These are phyloP conservation scores for Salvelinus alpinus DNA, from an alignment of 2,113 vertebrate species.

Conservation along the genomic window DNA sequence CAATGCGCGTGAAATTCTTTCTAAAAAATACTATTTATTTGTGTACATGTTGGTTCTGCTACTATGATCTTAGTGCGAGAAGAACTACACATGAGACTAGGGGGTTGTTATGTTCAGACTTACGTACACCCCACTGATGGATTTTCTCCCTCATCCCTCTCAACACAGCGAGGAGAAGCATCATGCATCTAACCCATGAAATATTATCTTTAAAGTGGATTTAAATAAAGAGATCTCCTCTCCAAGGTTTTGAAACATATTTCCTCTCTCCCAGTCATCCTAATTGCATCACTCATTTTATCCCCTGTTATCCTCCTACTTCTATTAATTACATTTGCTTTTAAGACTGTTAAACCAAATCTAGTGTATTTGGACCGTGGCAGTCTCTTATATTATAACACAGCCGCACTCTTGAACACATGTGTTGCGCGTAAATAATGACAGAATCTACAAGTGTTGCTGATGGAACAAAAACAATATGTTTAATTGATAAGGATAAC, in stretches of 20 bases:
- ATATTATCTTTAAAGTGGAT: conserved; percentile 43
- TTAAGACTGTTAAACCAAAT: conserved; percentile 2
- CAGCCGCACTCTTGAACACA: background rate
- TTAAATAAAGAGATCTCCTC: conserved; percentile 39
- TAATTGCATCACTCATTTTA: conserved; percentile 11
- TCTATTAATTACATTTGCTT: conserved; percentile 12
- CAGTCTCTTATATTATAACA: background rate
- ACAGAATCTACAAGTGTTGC: background rate
- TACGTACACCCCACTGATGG: conserved; percentile 38
- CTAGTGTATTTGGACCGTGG: background rate
- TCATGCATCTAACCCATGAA: conserved; percentile 17
- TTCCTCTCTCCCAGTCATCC: background rate
- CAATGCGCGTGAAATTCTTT: conserved; percentile 18
- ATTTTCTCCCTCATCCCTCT: conserved; percentile 31
- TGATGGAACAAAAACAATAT: background rate
- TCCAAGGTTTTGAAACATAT: conserved; percentile 7
- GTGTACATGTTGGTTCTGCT: background rate
- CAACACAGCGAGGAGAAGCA: conserved; percentile 23
- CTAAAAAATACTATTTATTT: background rate
- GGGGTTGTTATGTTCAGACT: conserved; percentile 39
- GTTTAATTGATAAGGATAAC: background rate
- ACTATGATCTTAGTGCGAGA: background rate
- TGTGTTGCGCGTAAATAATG: background rate
- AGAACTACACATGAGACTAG: conserved; percentile 30
- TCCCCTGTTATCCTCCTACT: background rate